These are phyloP conservation scores for Tiliqua scincoides DNA, from an alignment of 2,113 vertebrate species.

Conservation along the genomic window DNA sequence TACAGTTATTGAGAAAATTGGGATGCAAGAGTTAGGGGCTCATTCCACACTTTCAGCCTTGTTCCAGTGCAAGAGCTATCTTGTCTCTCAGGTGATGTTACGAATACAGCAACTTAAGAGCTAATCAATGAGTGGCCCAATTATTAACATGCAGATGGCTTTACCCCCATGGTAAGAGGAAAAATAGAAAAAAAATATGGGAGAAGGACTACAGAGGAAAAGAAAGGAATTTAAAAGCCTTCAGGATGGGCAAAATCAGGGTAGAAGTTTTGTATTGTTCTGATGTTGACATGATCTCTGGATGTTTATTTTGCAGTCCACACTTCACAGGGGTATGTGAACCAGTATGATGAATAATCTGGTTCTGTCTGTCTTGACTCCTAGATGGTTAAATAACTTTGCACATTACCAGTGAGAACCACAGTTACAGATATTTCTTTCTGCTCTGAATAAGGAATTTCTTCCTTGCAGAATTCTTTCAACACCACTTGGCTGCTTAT, in stretches of 20 bases:
- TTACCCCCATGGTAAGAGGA: not conserved
- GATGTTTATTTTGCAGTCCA: constrained; percentile 21
- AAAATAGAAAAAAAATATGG: too few species aligned
- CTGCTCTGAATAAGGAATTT: not conserved
- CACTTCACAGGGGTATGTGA: constrained; percentile 26
- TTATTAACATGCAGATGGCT: not conserved
- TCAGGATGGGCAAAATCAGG: not conserved
- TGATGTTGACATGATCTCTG: not conserved
- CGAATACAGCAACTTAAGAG: too few species aligned
- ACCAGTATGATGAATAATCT: constrained; percentile 12
- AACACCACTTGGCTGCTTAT: not conserved
- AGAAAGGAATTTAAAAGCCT: not conserved
- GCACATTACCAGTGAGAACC: constrained; percentile 5
- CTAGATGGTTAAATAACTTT: constrained; percentile 30
- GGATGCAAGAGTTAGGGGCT: too few species aligned
- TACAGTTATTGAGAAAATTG: too few species aligned
- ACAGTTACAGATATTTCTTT: constrained; percentile 22
- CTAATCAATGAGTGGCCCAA: too few species aligned
- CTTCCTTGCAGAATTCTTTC: constrained; percentile 4
- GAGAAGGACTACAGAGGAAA: too few species aligned
- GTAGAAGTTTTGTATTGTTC: not conserved
- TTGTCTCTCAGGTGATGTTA: too few species aligned
- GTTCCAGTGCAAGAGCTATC: too few species aligned
- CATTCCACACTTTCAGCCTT: too few species aligned
- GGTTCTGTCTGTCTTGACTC: not conserved